Evolutionary conservation across 2,113 vertebrate species (phyloP), one percentile per base, ranked within the genome.

Genomic region (Irena cyanogastra): DNA sequence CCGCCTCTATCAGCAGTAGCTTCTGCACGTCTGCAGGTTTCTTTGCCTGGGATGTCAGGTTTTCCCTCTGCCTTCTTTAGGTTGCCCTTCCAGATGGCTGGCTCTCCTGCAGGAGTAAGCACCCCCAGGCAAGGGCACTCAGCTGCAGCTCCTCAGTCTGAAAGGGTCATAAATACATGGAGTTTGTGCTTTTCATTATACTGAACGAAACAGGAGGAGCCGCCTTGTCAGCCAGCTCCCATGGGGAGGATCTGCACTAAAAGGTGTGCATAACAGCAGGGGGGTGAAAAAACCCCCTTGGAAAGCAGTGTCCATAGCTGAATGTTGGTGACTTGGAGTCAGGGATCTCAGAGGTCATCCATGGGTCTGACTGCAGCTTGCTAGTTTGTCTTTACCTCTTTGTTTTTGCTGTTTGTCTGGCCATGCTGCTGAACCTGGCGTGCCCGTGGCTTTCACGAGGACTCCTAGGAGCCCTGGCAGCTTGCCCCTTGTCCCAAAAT

Each of bases 141-240:
- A 74, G 74, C 87, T 91, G 87, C 59, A 37, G 78, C 63, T 90
- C 39, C 47, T 93, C 76, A 11, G 1, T 61, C 90, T 85, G 82
- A 88, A 88, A 93, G 79, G 59, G 24, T 83, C 90, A 80, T 80
- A 91, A 95, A 93, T 54, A 61, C 39, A 6, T 69, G 63, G 70
- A 91, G 70, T 83, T 87, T 60, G 63, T 91, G 84, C 86, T 96
- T 95, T 95, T 97, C 81, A 91, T 95, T 95, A 87, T 41, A 7
- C 31, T 15, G 81, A 65, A 35, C 0, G 2, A 61, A 59, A 37
- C 75, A 74, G 85, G 79, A 88, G 85, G 82, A 86, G 75, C 50
- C 0, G 1, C 42, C 76, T 53, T 89, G 90, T 92, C 90, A 86
- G 79, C 45, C 1, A 31, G n/a, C 45, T 93, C 92, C 82, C 76